Conservation (phyloP, 2,113 vertebrate species). For the Phainopepla nitens region DNA sequence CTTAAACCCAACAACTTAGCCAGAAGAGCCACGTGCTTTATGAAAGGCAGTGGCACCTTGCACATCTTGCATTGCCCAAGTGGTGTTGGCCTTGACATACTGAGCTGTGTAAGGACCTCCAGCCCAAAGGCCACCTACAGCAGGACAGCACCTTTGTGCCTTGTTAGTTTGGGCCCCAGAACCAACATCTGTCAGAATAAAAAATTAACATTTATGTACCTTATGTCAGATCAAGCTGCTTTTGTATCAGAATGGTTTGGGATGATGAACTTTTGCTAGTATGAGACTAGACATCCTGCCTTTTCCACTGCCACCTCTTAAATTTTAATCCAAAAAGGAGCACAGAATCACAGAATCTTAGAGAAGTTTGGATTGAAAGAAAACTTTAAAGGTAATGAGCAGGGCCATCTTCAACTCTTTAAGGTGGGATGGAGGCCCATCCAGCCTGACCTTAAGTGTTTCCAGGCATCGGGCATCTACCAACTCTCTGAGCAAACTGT, state of each 20-base stretch:
- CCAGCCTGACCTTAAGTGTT: neutral
- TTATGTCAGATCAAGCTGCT: neutral
- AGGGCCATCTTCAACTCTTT: neutral
- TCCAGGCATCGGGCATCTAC: neutral
- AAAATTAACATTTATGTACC: neutral
- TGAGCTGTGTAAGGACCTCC: neutral
- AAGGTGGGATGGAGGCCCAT: neutral
- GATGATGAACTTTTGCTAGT: neutral
- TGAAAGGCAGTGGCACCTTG: neutral
- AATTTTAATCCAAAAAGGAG: neutral
- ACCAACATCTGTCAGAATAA: neutral
- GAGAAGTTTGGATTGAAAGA: neutral
- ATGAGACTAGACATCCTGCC: neutral
- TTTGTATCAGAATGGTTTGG: neutral
- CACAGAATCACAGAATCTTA: neutral
- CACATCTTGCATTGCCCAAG: neutral
- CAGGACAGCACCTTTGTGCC: neutral
- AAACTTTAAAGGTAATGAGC: neutral
- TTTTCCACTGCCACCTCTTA: neutral
- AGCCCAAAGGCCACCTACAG: neutral
- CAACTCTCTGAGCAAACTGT: neutral
- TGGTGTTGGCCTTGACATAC: fast-evolving
- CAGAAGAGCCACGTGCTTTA: neutral
- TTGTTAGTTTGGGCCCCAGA: neutral
- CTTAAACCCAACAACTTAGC: neutral